These are phyloP conservation scores for Cheilinus undulatus DNA, from an alignment of 2,113 vertebrate genomes.

Conservation along the genomic window DNA sequence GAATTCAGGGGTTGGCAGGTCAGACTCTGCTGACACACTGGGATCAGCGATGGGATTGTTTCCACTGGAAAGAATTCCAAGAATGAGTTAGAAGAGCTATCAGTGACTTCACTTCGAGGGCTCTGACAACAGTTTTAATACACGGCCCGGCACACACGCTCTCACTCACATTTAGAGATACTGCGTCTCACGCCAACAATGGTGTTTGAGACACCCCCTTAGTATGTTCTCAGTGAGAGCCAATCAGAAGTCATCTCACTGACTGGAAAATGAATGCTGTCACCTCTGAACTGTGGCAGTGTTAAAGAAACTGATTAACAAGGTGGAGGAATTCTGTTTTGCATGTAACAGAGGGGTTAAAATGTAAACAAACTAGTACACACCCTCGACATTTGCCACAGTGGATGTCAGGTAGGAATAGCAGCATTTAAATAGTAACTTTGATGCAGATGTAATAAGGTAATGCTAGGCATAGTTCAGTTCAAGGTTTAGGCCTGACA, in stretches of 20 bases:
- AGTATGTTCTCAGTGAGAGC: neutral
- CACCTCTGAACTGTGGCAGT: conserved; percentile 19
- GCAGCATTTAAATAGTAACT: too few species aligned
- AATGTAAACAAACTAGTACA: neutral
- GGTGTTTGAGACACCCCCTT: conserved; percentile 41
- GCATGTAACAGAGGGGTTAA: neutral
- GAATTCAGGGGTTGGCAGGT: conserved; percentile 71
- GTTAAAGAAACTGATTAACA: conserved; percentile 2
- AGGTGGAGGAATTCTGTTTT: neutral
- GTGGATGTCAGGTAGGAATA: too few species aligned
- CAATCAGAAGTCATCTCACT: conserved; percentile 1
- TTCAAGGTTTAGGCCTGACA: too few species aligned
- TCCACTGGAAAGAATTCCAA: conserved; percentile 87
- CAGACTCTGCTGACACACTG: conserved; percentile 80
- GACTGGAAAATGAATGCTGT: conserved; percentile 31
- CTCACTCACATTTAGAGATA: conserved; percentile 63
- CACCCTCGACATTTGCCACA: too few species aligned
- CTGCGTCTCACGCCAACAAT: conserved; percentile 42
- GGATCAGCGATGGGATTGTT: conserved; percentile 85
- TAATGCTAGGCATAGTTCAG: too few species aligned
- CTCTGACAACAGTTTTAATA: conserved; percentile 77
- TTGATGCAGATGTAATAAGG: too few species aligned
- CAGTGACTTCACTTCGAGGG: conserved; percentile 80
- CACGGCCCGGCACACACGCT: conserved; percentile 53
- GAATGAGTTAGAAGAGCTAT: conserved; percentile 86